Base-by-base conservation (phyloP, 2,113 vertebrate species). In the Apaloderma vittatum region DNA sequence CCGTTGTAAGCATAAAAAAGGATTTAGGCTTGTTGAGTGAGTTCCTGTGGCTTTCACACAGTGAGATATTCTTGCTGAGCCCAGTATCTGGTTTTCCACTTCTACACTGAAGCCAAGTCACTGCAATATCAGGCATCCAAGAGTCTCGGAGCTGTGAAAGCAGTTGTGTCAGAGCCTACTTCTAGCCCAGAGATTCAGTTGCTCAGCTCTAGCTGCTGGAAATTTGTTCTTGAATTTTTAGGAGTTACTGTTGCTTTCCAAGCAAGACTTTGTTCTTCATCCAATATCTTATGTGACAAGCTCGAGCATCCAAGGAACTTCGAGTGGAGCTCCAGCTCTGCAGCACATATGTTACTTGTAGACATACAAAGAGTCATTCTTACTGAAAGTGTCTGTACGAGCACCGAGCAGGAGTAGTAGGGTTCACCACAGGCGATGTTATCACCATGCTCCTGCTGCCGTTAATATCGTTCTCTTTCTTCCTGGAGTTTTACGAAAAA, bases 251-350 rank as follows among this genome's bases (percentile, higher is more conserved):
- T 45, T 90, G 57, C 57, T 95, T 91, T 96, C 45, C 76, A 86
- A 86, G 52, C 7, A 62, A 77, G 48, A 75, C 68, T 94, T 90
- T 90, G 55, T 94, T 92, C 63, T 80, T 77, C 34, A 54, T 72
- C 72, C 79, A 86, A 3, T 55, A 46, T 55, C 68, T 80, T 78
- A 45, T 29, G 67, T 52, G 83, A 89, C 72, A 78, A 67, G 43
- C 21, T 43, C 34, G 52, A 7, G 3, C 37, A 59, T 86, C 34
- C 15, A 29, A 83, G 36, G 68, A 14, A 80, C 72, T 90, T 93
- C 72, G 63, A 91, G 51, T 9, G 17, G 48, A 94, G 76, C 52
- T 84, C 79, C 5, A 11, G 32, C 55, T 91, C 72, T 91, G 89
- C 57, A 84, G 68, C 24, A 23, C 72, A 19, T 52, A 18, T 71